Evolutionary conservation across 2,797 vertebrate genomes (phyloP).

Genomic region (Alca torda): DNA sequence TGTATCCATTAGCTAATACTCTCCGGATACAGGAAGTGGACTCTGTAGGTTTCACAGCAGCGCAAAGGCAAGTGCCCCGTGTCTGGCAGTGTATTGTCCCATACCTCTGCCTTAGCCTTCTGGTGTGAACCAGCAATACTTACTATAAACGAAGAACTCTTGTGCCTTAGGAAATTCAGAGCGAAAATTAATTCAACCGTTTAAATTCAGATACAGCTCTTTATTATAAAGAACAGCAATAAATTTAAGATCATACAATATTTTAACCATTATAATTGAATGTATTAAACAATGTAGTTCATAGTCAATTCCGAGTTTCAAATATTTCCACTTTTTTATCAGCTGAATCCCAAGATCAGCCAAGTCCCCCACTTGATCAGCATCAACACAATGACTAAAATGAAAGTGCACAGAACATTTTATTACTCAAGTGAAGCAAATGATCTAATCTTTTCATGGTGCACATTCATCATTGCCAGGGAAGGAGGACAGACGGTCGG

Average conservation of each 20-base stretch:
- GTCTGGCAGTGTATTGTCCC: neutral
- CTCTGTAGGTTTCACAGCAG: neutral
- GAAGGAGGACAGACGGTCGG: neutral
- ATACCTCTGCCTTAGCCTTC: neutral
- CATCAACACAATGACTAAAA: neutral
- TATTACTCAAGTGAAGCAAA: neutral
- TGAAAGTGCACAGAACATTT: neutral
- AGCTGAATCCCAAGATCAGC: slow-evolving; percentile 32
- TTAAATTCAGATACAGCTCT: neutral
- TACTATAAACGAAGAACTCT: neutral
- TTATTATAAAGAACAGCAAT: neutral
- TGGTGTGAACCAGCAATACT: neutral
- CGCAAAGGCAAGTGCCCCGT: neutral
- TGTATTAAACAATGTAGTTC: neutral
- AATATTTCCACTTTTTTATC: neutral
- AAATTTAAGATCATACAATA: neutral
- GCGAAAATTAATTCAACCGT: neutral
- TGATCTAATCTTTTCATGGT: neutral
- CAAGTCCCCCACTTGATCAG: slow-evolving; percentile 2
- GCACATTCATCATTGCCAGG: neutral
- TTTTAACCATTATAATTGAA: neutral
- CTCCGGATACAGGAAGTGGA: neutral
- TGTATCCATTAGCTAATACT: neutral
- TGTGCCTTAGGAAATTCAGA: neutral
- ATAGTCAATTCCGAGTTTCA: neutral